phyloP scores from a whole-genome alignment of 2,113 vertebrate species.

The Ailurus styani region DNA sequence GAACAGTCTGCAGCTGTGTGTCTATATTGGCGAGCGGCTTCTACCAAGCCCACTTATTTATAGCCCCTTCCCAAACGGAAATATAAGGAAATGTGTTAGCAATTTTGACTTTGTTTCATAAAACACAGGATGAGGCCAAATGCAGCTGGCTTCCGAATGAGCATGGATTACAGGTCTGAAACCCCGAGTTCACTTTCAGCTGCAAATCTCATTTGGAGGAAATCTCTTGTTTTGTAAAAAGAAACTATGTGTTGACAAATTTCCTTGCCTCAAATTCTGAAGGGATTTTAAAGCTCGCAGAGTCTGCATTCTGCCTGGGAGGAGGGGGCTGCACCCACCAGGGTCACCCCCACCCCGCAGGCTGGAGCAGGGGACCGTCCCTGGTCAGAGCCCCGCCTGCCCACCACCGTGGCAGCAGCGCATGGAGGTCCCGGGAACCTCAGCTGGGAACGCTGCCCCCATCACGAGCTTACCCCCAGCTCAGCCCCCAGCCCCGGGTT shows the following conservation, averaged over 20 bases:
- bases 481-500: accelerated
- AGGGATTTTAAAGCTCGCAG: neutral
- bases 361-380: neutral
- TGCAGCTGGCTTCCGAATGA: neutral
- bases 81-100: neutral
- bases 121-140: slow-evolving; percentile 43
- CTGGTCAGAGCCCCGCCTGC: neutral
- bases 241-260: neutral
- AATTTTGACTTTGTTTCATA: slow-evolving; percentile 35
- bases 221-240: slow-evolving; percentile 35
- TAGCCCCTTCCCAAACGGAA: neutral
- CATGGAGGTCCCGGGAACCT: accelerated
- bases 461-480: neutral
- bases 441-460: accelerated
- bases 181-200: neutral
- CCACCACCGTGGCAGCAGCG: accelerated
- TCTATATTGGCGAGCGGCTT: accelerated
- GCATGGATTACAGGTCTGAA: neutral
- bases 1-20: neutral
- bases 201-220: neutral
- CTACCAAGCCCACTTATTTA: neutral
- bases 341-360: neutral
- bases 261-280: neutral
- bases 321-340: accelerated
- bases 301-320: accelerated